These are phyloP conservation scores for Raphicerus campestris DNA, from an alignment of 2,113 vertebrate species.

Conservation along the genomic window DNA sequence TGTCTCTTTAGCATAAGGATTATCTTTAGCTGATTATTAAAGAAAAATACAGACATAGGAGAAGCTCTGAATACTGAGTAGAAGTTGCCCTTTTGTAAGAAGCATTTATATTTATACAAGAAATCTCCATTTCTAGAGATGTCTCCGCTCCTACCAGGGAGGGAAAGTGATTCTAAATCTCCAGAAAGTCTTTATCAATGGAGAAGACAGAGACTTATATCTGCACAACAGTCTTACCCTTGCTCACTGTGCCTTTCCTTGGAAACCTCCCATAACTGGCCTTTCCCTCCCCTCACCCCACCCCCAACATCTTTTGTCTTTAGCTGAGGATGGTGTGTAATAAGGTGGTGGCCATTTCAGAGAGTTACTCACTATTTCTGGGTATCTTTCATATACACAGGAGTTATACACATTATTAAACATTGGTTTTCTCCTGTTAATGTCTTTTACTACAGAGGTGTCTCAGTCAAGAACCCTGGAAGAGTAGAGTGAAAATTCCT, in stretches of 20 bases:
- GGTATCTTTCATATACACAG: background rate
- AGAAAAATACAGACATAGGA: background rate
- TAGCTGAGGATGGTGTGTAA: background rate
- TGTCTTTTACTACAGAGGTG: background rate
- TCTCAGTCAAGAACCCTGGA: background rate
- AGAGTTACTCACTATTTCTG: background rate
- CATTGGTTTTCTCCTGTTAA: background rate
- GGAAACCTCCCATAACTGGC: background rate
- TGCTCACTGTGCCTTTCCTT: background rate
- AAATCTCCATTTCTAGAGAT: background rate
- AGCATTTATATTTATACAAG: background rate
- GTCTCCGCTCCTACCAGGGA: background rate
- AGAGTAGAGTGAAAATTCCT: background rate
- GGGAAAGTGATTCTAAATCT: background rate
- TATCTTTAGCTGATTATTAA: background rate
- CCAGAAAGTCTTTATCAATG: background rate
- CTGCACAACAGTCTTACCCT: background rate
- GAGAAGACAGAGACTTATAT: background rate
- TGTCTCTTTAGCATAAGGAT: background rate
- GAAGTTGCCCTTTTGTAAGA: background rate
- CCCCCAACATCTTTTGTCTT: background rate
- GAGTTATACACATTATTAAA: background rate
- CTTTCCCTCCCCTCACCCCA: background rate
- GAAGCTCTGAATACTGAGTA: background rate
- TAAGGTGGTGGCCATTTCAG: background rate